A percentile compares a stretch with the other conserved stretches of the same genome.
Conservation (phyloP, 2,113 vertebrate species). For the Prochilodus magdalenae region DNA sequence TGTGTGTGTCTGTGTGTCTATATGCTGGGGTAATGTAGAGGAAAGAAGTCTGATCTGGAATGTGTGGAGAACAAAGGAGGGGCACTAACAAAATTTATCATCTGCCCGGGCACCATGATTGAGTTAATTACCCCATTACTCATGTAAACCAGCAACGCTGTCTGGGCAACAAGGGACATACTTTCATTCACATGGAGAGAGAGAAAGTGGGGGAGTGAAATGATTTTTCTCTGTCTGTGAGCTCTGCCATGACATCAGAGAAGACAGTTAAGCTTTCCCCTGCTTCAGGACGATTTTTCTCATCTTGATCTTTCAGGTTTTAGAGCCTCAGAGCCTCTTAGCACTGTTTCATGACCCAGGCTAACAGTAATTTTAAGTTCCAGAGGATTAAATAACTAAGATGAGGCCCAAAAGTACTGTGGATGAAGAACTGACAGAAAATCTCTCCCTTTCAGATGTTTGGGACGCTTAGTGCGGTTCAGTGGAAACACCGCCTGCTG, state of each 20-base stretch:
- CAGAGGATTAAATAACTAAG: background rate
- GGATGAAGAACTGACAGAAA: background rate
- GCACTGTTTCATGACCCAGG: background rate
- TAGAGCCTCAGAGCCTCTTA: background rate
- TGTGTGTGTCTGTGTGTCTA: conserved; percentile 1
- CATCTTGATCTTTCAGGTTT: too few relatives aligned
- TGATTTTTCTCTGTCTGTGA: background rate
- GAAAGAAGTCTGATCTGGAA: conserved; percentile 55
- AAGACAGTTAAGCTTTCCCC: background rate
- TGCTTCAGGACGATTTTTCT: too few relatives aligned
- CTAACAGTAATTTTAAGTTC: background rate
- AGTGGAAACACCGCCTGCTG: too few relatives aligned
- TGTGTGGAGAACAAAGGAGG: conserved; percentile 44
- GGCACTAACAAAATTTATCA: conserved; percentile 58
- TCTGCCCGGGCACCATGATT: conserved; percentile 53
- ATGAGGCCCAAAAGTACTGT: background rate
- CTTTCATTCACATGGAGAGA: conserved; percentile 1
- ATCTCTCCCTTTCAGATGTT: background rate
- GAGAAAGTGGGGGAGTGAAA: background rate
- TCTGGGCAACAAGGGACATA: conserved; percentile 36
- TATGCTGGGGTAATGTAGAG: conserved; percentile 53
- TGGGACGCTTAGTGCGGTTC: background rate
- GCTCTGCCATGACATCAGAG: background rate
- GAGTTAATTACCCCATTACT: conserved; percentile 61
- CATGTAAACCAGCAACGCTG: conserved; percentile 49